Base-by-base conservation (phyloP, 2,888 invertebrate genomes). In the Sinhomidia bicolor region DNA sequence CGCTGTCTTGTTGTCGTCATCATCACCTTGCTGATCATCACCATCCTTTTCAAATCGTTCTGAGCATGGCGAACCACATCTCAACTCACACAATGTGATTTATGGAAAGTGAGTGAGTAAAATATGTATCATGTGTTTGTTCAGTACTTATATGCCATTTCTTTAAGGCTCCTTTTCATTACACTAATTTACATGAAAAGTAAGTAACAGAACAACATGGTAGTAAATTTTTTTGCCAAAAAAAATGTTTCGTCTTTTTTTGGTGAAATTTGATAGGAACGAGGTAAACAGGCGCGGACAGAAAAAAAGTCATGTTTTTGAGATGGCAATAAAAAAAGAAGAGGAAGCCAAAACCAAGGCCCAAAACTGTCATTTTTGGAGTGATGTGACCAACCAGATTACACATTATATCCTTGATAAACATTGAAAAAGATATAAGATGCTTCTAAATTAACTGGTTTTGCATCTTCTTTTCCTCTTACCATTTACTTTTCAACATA, bases 341-440 rank as follows among this genome's bases (percentile, higher is more conserved):
- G 65, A 65, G 65, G 65, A 65, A 65, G 65, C 65, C 65, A 65
- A 65, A 65, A 29, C 32, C 65, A 65, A 65, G 65, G 65, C 65
- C 65, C 65, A 65, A 65, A 65, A 65, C 41, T 74, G 78, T 78
- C 78, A 78, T 78, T 54, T 57, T 32, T 78, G 32, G 78, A 57
- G 29, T 78, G 54, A 54, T 74, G 71, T 20, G 41, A 29, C 65
- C 32, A 65, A 65, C 29, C 65, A 74, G 74, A 74, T 74, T 44
- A 74, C 41, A 74, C 44, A 74, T 74, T 20, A 23, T 74, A 74
- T 74, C 71, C 71, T 74, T 65, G 62, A 62, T 62, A 12, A 62
- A 9, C 62, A 29, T 62, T 12, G 32, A n/a, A 29, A n/a, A 32
- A 65, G 32, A 65, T n/a, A n/a, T n/a, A n/a, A n/a, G n/a, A 29